phyloP scores from a whole-genome alignment of 2,113 vertebrate species.

The Phodopus roborovskii region DNA sequence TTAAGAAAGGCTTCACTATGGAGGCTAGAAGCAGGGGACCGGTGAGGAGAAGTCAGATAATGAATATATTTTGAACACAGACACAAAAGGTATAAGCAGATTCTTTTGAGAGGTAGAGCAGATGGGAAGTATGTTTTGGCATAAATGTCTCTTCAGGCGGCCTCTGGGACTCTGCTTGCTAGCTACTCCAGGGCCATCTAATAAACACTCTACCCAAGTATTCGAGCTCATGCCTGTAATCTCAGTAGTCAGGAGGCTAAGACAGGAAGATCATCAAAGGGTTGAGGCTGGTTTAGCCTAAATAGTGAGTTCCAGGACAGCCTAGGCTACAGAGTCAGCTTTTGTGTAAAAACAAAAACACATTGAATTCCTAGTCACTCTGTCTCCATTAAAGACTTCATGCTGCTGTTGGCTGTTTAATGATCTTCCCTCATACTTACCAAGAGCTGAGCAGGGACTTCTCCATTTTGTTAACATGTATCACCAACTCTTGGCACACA shows the following conservation, averaged over 20 bases:
- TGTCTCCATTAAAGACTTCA: not conserved
- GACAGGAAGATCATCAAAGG: not conserved
- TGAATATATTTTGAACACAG: not conserved
- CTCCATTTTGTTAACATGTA: conserved; percentile 31
- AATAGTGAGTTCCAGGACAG: not conserved
- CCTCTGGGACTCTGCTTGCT: not conserved
- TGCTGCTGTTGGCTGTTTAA: not conserved
- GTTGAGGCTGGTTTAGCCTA: not conserved
- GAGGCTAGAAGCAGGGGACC: not conserved
- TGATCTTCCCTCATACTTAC: not conserved
- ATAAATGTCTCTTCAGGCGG: conserved; percentile 19
- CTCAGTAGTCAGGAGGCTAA: not conserved
- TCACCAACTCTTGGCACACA: conserved; percentile 24
- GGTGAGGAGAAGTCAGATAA: conserved; percentile 18
- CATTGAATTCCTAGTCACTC: not conserved
- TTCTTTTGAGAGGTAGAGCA: not conserved
- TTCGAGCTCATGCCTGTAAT: not conserved
- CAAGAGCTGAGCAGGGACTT: not conserved
- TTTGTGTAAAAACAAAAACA: not conserved
- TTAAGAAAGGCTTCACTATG: conserved; percentile 23
- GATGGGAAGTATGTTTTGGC: not conserved
- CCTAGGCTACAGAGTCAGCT: not conserved
- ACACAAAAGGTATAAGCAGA: conserved; percentile 33
- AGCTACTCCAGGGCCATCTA: conserved; percentile 19
- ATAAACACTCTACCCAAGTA: not conserved